phyloP scores from a whole-genome alignment of 1,140 invertebrate genomes.

The Maconellicoccus hirsutus region DNA sequence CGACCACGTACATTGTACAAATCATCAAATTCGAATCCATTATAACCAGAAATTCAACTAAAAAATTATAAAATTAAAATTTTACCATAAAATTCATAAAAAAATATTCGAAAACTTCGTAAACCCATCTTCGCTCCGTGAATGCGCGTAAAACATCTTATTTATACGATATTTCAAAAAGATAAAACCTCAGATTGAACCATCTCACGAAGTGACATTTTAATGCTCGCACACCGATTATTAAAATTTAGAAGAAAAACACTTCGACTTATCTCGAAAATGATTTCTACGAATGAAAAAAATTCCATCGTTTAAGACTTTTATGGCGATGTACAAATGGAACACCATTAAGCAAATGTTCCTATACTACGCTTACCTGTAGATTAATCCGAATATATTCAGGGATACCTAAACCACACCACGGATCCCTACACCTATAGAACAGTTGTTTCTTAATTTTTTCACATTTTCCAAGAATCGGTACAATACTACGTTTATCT shows the following conservation, averaged over 20 bases:
- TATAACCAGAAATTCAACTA: too few species aligned
- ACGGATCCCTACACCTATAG: neutral
- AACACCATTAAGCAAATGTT: slow-evolving; percentile 4
- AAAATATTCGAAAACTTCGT: too few species aligned
- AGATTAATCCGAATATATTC: slow-evolving; percentile 4
- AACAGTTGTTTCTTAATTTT: neutral
- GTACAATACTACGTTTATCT: too few species aligned
- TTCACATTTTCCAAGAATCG: too few species aligned
- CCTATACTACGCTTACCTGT: neutral
- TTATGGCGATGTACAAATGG: slow-evolving; percentile 8
- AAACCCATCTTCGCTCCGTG: neutral
- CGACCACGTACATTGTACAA: too few species aligned
- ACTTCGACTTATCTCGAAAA: neutral
- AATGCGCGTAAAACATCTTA: neutral
- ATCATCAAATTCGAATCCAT: too few species aligned
- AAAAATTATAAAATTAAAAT: too few species aligned
- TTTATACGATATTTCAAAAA: neutral
- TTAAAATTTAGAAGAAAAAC: slow-evolving; percentile 5
- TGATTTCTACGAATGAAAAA: neutral
- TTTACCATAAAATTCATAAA: too few species aligned
- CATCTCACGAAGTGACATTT: neutral
- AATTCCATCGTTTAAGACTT: slow-evolving; percentile 7
- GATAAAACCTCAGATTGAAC: slow-evolving; percentile 1
- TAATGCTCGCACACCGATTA: neutral
- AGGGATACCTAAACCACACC: neutral